A percentile compares a stretch with the other conserved stretches of the same genome.
Conservation (phyloP, 2,113 vertebrate species). For the Oxygymnocypris stewartii region DNA sequence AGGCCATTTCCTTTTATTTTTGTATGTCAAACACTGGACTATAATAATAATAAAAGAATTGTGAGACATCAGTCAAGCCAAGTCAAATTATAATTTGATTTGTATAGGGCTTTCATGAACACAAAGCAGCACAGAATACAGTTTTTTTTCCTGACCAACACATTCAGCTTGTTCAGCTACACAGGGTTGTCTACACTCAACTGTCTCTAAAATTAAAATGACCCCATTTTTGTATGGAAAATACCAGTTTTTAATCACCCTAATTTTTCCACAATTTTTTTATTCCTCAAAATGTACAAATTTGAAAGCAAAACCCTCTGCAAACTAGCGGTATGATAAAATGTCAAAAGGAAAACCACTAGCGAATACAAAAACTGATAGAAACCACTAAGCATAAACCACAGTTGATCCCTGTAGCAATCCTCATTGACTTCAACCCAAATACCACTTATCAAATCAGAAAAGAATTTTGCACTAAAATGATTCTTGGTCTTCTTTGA, state of each 20-base stretch:
- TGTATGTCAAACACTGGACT: constrained; percentile 85
- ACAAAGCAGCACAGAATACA: constrained; percentile 70
- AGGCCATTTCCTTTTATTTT: constrained; percentile 72
- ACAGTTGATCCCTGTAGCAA: constrained; percentile 63
- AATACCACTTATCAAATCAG: constrained; percentile 75
- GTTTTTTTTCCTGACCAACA: constrained; percentile 61
- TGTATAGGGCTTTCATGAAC: constrained; percentile 58
- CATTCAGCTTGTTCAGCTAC: constrained; percentile 4
- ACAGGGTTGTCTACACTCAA: neutral
- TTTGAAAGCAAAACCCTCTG: neutral
- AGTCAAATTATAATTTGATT: constrained; percentile 16
- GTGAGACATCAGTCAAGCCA: constrained; percentile 4
- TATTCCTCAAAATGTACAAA: neutral
- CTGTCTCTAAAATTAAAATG: constrained; percentile 26
- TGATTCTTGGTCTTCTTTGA: constrained; percentile 74
- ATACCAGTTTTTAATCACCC: constrained; percentile 16
- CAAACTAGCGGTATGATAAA: constrained; percentile 1
- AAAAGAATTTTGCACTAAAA: constrained; percentile 83
- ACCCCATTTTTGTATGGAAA: neutral
- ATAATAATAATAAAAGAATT: constrained; percentile 77
- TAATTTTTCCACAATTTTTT: neutral
- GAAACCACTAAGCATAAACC: constrained; percentile 61
- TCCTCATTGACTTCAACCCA: constrained; percentile 50
- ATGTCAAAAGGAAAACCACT: constrained; percentile 68
- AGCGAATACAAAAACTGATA: constrained; percentile 52